Evolutionary conservation across 1,140 invertebrate genomes (phyloP), one percentile per base, ranked within the genome.

Genomic region (Wasmannia auropunctata): DNA sequence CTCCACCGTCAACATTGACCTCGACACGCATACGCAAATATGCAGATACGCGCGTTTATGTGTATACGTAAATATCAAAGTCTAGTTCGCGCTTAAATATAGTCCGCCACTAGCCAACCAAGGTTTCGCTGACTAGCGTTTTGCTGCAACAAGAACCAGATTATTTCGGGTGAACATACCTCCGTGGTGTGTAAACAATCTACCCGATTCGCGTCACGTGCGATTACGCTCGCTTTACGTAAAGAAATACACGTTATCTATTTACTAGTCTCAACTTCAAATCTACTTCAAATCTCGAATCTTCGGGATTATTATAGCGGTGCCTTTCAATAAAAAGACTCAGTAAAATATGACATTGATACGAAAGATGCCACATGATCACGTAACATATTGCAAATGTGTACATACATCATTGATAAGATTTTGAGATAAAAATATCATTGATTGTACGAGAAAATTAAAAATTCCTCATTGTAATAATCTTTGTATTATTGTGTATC

Each of bases 31-130:
- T 69, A 75, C 7, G 60, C 11, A 70, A 34, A 85, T 63, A 51
- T 46, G 19, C 22, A 34, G 28, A 34, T 65, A 58, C 11, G 28
- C 11, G 28, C 7, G 0, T 16, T 16, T 14, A 25, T 74, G 11
- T 16, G 31, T 77, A 6, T 22, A 43, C 5, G 6, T 31, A 25
- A 67, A 51, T 46, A 67, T 84, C 76, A 49, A 76, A 84, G 31
- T 65, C 51, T 84, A 88, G 7, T 14, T 69, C 60, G 31, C 16
- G 28, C 22, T 65, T 84, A 84, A 76, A 85, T 83, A 63, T 72
- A 83, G 43, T 19, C 25, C 19, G 34, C 7, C 19, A 14, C n/a
- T 4, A n/a, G 16, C 2, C 28, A 16, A 75, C 11, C 19, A 43
- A 77, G 56, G 22, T 51, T 85, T 54, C 22, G 14, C 34, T 34